Evolutionary conservation across 2,113 vertebrate species (phyloP).

Genomic region (Laticauda laticaudata): DNA sequence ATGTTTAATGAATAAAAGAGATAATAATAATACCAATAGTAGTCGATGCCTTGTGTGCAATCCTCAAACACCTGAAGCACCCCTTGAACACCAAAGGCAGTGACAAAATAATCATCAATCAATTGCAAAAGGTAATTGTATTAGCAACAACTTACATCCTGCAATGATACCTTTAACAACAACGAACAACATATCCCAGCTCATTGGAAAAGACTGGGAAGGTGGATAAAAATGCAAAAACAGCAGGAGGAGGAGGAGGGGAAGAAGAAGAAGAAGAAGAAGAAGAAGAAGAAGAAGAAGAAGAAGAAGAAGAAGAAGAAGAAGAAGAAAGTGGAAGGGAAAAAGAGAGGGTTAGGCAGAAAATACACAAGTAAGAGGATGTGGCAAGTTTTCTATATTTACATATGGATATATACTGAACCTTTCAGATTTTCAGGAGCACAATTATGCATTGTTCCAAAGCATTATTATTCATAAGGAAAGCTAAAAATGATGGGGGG

Average conservation of each 20-base stretch:
- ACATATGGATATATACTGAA: not conserved
- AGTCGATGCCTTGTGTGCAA: not conserved
- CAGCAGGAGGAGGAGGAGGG: not conserved
- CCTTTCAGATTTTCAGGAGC: not conserved
- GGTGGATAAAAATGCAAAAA: not conserved
- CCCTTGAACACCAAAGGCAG: not conserved
- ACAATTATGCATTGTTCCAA: not conserved
- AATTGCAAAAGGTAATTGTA: not conserved
- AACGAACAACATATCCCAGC: not conserved
- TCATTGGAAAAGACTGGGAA: not conserved
- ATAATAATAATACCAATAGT: not conserved
- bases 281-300: too few species aligned
- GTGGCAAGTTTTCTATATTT: not conserved
- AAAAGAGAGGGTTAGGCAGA: not conserved
- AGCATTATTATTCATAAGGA: not conserved
- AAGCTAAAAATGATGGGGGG: not conserved
- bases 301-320: not conserved
- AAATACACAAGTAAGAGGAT: not conserved
- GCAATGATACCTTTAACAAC: too few species aligned
- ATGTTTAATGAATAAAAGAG: too few species aligned
- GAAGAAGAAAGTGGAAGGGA: slow-evolving; percentile 38
- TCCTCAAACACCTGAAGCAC: not conserved
- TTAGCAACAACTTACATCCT: not conserved
- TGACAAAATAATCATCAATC: not conserved
- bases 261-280: too few species aligned